Conservation (phyloP, 2,888 invertebrate species). For the Drosophila quinaria region DNA sequence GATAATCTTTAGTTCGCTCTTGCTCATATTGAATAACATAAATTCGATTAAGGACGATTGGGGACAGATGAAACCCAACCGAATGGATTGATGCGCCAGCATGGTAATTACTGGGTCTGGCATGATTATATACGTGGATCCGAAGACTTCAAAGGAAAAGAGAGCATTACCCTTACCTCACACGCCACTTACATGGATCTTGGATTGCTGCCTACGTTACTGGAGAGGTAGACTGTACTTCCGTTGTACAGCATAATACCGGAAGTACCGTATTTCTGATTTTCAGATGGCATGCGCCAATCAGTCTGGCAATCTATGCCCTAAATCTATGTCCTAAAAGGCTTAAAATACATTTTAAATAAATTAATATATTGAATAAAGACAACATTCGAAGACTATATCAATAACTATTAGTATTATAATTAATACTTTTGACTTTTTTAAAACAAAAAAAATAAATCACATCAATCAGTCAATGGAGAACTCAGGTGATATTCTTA, state of each 20-base stretch:
- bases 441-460: too few relatives aligned
- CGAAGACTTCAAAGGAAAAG: constrained; percentile 23
- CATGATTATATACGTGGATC: constrained; percentile 36
- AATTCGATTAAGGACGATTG: background rate
- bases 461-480: too few relatives aligned
- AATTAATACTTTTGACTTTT: too few relatives aligned
- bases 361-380: too few relatives aligned
- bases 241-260: too few relatives aligned
- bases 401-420: too few relatives aligned
- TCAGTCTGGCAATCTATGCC: constrained; percentile 47
- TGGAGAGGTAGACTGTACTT: constrained; percentile 66
- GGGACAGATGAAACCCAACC: background rate
- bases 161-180: constrained; percentile 77
- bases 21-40: constrained; percentile 2
- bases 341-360: too few relatives aligned
- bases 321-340: too few relatives aligned
- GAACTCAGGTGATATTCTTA: too few relatives aligned
- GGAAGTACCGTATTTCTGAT: background rate
- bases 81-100: constrained; percentile 37
- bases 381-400: too few relatives aligned
- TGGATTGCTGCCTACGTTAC: constrained; percentile 69
- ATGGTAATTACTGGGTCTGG: constrained; percentile 55
- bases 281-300: constrained; percentile 53
- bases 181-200: constrained; percentile 78
- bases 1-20: background rate